Percentiles rank a stretch among this genome's conserved stretches.
phyloP scores from a whole-genome alignment of 1,140 invertebrate genomes.

The Scaptomyza pallida region DNA sequence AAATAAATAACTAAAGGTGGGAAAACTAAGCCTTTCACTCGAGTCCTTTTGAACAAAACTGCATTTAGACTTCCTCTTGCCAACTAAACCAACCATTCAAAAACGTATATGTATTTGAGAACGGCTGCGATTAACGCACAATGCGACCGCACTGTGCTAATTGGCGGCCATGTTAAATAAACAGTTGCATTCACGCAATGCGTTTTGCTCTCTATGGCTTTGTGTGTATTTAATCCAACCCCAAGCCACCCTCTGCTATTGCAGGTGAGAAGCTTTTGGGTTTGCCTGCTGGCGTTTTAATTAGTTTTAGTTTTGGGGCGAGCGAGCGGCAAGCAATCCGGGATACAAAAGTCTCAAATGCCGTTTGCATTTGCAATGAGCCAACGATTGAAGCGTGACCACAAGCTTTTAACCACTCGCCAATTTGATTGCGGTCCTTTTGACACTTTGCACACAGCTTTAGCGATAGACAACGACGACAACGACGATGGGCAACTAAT shows the following conservation, averaged over 20 bases:
- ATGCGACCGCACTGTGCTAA: constrained; percentile 53
- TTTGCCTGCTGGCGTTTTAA: constrained; percentile 56
- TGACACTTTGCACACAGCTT: constrained; percentile 33
- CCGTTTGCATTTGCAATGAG: constrained; percentile 62
- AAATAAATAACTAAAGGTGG: too few species aligned
- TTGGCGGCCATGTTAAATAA: constrained; percentile 52
- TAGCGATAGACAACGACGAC: background rate
- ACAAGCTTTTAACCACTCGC: constrained; percentile 31
- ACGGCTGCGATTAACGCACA: constrained; percentile 12
- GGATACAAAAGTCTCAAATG: constrained; percentile 44
- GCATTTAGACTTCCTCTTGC: too few species aligned
- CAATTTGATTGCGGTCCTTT: constrained; percentile 67
- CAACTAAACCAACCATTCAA: too few species aligned
- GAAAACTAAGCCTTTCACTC: too few species aligned
- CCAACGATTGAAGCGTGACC: constrained; percentile 28
- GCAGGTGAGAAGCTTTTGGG: background rate
- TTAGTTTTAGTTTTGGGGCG: constrained; percentile 58
- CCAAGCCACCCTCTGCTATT: background rate
- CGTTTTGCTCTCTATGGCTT: constrained; percentile 28
- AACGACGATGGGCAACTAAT: constrained; percentile 29
- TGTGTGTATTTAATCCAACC: constrained; percentile 48
- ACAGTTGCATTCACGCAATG: constrained; percentile 35
- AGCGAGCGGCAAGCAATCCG: constrained; percentile 33
- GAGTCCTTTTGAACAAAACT: too few species aligned
- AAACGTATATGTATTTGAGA: background rate